phyloP scores from a whole-genome alignment of 2,888 invertebrate species.

The Drosophila leonis region DNA sequence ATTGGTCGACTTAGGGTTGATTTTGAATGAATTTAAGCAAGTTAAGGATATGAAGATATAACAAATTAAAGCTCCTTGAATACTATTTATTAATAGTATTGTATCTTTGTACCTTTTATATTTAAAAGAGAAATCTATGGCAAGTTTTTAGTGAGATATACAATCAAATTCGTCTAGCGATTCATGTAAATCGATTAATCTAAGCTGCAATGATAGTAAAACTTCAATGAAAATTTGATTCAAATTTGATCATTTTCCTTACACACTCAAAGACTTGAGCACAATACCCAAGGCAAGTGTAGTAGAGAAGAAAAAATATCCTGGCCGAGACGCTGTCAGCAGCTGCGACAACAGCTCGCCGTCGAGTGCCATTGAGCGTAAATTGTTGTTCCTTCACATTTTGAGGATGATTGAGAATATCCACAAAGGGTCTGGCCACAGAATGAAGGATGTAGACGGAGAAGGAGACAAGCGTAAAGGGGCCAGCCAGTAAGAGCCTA shows the following conservation, averaged over 20 bases:
- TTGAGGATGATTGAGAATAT: slow-evolving; percentile 83
- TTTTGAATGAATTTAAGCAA: too few relatives aligned
- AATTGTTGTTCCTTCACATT: slow-evolving; percentile 83
- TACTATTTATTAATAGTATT: too few relatives aligned
- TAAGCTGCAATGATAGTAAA: too few relatives aligned
- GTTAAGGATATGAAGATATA: too few relatives aligned
- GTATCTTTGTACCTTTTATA: too few relatives aligned
- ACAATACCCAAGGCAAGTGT: slow-evolving; percentile 9
- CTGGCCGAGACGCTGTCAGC: slow-evolving; percentile 36
- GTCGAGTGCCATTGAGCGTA: slow-evolving; percentile 83
- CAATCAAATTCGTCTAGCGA: too few relatives aligned
- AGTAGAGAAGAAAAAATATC: slow-evolving; percentile 1
- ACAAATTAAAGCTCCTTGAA: too few relatives aligned
- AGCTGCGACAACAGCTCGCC: slow-evolving; percentile 66
- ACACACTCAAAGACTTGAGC: background rate
- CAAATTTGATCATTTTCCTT: background rate
- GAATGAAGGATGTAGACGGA: background rate
- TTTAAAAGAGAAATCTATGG: too few relatives aligned
- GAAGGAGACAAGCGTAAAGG: background rate
- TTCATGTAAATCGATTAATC: too few relatives aligned
- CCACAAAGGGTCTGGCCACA: slow-evolving; percentile 53
- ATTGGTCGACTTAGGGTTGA: too few relatives aligned
- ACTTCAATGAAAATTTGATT: background rate
- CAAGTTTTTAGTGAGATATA: too few relatives aligned
- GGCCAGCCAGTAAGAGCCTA: background rate